Base-by-base conservation (phyloP, 64 coral and sea anemone genomes). In the Pocillopora damicornis region DNA sequence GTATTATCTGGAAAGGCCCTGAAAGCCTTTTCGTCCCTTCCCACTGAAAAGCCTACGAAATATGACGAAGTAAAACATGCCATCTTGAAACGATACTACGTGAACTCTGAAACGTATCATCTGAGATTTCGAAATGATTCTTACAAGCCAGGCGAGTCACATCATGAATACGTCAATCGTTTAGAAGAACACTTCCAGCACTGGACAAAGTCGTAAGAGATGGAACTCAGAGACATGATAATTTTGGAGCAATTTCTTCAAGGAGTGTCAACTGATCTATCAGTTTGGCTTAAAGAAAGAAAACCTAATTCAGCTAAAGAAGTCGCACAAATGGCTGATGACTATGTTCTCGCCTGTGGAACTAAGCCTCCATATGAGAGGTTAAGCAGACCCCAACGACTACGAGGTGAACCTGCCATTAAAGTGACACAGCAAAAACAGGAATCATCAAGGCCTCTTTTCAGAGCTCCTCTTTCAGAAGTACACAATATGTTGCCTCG, bases 51-150 rank as follows among this genome's bases (percentile, higher is more conserved):
- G 63, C 20, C 63, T 66, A 66, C 63, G 63, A 66, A 66, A 66
- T 66, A 66, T 66, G 63, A 66, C 63, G 63, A 74, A 74, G 71
- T 26, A 74, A 74, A 16, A 74, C 23, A 74, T 74, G 20, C 64
- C 14, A 67, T 67, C 14, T 67, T 17, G 10, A 1, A 67, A 67
- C 10, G 42, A 45, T 45, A 45, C 42, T 2, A 45, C 42, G 10
- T 66, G 14, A 66, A 66, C 10, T 66, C 63, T 66, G 63, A 66
- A 16, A 66, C 63, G 63, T 66, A 66, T 66, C 63, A 10, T 66
- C 63, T 66, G 63, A 66, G 63, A 10, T 66, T 66, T 66, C 10
- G 10, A 66, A 66, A 11, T 66, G 63, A 66, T 66, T 66, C 63
- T 66, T 22, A 66, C 1, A 66, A 66, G 63, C 42, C 1, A 45